Conservation (phyloP, 2,797 vertebrate genomes). For the Denticeps clupeoides region DNA sequence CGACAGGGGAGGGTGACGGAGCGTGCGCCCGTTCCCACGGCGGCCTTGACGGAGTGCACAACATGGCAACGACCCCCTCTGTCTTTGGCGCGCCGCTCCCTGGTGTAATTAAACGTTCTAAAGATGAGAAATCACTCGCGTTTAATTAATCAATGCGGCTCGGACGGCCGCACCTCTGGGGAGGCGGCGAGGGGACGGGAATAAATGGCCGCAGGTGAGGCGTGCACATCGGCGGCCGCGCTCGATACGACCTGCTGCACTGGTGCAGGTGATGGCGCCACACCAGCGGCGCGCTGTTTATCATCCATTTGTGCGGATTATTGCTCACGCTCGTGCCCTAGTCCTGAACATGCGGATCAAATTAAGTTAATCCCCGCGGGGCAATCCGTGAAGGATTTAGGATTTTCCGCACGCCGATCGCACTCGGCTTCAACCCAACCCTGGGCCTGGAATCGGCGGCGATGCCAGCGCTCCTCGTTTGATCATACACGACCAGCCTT, state of each 20-base stretch:
- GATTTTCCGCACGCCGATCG: slow-evolving; percentile 39
- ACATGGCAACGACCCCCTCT: slow-evolving; percentile 31
- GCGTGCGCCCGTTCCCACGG: neutral
- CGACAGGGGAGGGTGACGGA: neutral
- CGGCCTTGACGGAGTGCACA: slow-evolving; percentile 37
- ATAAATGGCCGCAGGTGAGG: slow-evolving; percentile 18
- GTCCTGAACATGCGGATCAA: slow-evolving; percentile 43
- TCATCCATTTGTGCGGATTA: slow-evolving; percentile 40
- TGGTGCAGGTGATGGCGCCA: too few species aligned
- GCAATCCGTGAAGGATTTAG: slow-evolving; percentile 47
- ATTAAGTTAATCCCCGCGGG: slow-evolving; percentile 44
- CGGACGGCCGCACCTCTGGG: slow-evolving; percentile 31
- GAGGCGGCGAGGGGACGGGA: slow-evolving; percentile 8
- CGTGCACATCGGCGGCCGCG: slow-evolving; percentile 18
- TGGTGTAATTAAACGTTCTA: slow-evolving; percentile 52
- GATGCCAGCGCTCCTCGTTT: neutral
- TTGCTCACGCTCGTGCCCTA: slow-evolving; percentile 32
- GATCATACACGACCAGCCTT: too few species aligned
- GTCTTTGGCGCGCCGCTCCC: slow-evolving; percentile 43
- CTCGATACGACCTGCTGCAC: too few species aligned
- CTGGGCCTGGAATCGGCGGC: too few species aligned
- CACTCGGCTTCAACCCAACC: slow-evolving; percentile 2
- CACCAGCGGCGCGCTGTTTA: slow-evolving; percentile 12
- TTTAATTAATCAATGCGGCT: slow-evolving; percentile 57
- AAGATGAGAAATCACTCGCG: slow-evolving; percentile 56